These are phyloP conservation scores for Lycia hirtaria DNA, from an alignment of 2,888 invertebrate genomes.

Conservation along the genomic window DNA sequence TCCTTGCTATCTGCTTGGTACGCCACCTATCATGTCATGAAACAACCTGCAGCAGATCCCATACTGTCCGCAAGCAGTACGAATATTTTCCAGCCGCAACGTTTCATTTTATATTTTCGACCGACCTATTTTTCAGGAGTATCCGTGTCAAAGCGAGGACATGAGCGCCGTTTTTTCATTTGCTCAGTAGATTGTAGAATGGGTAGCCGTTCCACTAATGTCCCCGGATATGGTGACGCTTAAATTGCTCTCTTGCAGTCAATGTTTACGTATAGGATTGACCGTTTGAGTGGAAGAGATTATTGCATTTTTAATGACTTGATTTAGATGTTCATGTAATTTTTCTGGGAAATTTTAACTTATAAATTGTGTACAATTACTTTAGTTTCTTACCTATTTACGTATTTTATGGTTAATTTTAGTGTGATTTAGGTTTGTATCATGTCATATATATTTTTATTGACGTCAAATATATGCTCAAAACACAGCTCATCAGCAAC, in stretches of 20 bases:
- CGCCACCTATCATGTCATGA: too few relatives aligned
- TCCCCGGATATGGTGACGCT: constrained; percentile 10
- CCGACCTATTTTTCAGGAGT: constrained; percentile 33
- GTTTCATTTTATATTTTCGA: constrained; percentile 34
- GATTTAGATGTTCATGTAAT: background rate
- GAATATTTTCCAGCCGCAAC: constrained; percentile 8
- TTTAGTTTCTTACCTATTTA: too few relatives aligned
- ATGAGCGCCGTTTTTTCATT: constrained; percentile 31
- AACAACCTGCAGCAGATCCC: background rate
- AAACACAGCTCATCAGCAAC: too few relatives aligned
- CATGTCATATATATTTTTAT: too few relatives aligned
- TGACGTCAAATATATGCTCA: too few relatives aligned
- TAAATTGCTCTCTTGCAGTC: constrained; percentile 24
- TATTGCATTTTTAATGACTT: constrained; percentile 1
- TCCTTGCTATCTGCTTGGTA: too few relatives aligned
- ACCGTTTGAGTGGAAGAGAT: constrained; percentile 3
- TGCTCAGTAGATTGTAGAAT: constrained; percentile 23
- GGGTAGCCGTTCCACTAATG: constrained; percentile 25
- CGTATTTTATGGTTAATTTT: too few relatives aligned
- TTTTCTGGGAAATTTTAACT: background rate
- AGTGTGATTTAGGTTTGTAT: too few relatives aligned
- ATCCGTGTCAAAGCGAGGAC: constrained; percentile 30
- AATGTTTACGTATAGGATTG: constrained; percentile 8
- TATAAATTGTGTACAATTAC: too few relatives aligned
- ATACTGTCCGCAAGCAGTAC: constrained; percentile 8